Conservation (phyloP, 1,140 invertebrate genomes). For the Berghia stephanieae region DNA sequence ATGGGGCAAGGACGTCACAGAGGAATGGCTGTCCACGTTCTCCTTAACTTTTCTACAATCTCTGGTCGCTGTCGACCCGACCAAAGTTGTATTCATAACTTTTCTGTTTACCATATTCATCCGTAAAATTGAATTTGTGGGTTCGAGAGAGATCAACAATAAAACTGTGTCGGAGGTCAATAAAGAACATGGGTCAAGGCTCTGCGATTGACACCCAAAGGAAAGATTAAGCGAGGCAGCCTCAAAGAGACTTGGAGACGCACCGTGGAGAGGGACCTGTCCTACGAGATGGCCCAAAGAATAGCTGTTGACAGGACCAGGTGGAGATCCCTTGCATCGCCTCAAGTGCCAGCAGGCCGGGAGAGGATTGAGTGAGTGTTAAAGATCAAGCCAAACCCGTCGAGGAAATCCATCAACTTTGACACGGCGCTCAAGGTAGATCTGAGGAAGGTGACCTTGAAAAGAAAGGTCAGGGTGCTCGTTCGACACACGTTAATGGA, state of each 20-base stretch:
- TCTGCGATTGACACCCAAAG: too few species aligned
- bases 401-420: conserved; percentile 27
- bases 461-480: conserved; percentile 38
- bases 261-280: too few species aligned
- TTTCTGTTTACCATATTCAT: conserved; percentile 30
- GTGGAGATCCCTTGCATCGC: too few species aligned
- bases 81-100: conserved; percentile 40
- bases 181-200: conserved; percentile 37
- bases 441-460: conserved; percentile 32
- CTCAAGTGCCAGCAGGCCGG: too few species aligned
- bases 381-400: conserved; percentile 24
- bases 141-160: conserved; percentile 27
- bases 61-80: conserved; percentile 51
- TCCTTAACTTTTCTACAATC: conserved; percentile 53
- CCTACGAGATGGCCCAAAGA: too few species aligned
- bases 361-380: too few species aligned
- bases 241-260: too few species aligned
- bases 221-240: too few species aligned
- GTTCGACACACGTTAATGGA: conserved; percentile 39
- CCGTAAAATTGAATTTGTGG: conserved; percentile 33
- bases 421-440: conserved; percentile 37
- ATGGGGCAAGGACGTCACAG: conserved; percentile 54
- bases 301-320: too few species aligned
- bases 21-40: conserved; percentile 56
- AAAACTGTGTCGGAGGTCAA: conserved; percentile 34